A percentile compares a stretch with the other conserved stretches of the same genome.
Evolutionary conservation across 1,140 invertebrate species (phyloP).

Genomic region (Pectinophora gossypiella): DNA sequence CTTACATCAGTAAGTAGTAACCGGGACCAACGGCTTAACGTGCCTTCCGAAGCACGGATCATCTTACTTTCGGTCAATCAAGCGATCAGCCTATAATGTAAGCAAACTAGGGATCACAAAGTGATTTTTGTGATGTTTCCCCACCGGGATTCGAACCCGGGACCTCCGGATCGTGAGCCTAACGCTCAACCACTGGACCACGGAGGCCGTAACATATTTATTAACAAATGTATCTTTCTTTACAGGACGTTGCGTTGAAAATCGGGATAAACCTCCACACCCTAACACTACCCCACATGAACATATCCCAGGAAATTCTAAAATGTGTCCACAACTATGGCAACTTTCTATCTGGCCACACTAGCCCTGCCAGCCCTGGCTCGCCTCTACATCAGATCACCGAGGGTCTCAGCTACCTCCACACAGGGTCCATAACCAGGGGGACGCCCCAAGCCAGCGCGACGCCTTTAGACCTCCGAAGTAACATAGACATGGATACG

Average conservation of each 20-base stretch:
- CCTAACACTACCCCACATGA: conserved; percentile 39
- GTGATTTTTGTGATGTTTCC: no score
- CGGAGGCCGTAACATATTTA: no score
- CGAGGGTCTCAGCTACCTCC: conserved; percentile 78
- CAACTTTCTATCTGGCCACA: conserved; percentile 42
- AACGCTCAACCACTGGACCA: no score
- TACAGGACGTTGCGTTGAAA: conserved; percentile 54
- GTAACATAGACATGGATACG: conserved; percentile 57
- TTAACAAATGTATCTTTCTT: no score
- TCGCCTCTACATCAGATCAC: conserved; percentile 69
- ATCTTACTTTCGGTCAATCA: no score
- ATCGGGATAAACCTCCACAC: conserved; percentile 52
- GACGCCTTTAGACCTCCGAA: conserved; percentile 73
- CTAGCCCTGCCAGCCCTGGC: conserved; percentile 46
- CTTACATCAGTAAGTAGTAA: no score
- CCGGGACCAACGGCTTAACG: no score
- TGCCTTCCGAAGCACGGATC: no score
- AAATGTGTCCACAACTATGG: conserved; percentile 41
- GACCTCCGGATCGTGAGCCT: no score
- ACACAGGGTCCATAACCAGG: conserved; percentile 85
- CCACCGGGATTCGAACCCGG: no score
- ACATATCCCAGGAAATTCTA: conserved; percentile 46
- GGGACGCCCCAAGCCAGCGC: conserved; percentile 77
- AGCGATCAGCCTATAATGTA: no score
- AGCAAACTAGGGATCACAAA: no score